phyloP scores from a whole-genome alignment of 2,888 invertebrate species.

The Phortica magna region DNA sequence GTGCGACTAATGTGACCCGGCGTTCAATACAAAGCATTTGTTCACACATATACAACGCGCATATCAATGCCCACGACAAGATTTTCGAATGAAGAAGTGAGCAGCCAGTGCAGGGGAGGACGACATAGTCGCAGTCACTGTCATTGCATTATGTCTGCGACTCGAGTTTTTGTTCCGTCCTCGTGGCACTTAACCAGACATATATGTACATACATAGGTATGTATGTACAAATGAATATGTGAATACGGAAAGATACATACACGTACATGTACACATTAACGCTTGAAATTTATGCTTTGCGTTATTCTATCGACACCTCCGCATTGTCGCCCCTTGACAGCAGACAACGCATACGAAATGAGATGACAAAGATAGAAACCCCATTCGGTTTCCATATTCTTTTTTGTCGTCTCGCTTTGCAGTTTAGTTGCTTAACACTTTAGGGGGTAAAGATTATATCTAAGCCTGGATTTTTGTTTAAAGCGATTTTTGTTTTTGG shows the following conservation, averaged over 20 bases:
- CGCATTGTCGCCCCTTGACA: slow-evolving; percentile 52
- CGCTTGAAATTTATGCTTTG: slow-evolving; percentile 63
- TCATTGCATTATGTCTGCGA: neutral
- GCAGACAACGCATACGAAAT: slow-evolving; percentile 64
- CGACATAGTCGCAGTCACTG: neutral
- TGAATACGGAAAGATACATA: slow-evolving; percentile 27
- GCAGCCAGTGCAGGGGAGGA: neutral
- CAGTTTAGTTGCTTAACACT: neutral
- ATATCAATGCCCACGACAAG: slow-evolving; percentile 3
- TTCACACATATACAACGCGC: slow-evolving; percentile 13
- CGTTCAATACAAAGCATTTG: neutral
- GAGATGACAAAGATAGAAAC: slow-evolving; percentile 43
- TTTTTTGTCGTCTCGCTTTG: neutral
- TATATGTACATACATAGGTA: neutral
- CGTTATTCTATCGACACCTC: slow-evolving; percentile 69
- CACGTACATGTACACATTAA: slow-evolving; percentile 40
- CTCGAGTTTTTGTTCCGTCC: neutral
- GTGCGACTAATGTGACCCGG: neutral
- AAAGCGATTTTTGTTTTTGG: neutral
- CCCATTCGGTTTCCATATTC: neutral
- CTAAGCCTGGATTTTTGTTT: neutral
- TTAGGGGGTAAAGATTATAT: neutral
- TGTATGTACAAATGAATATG: slow-evolving; percentile 28
- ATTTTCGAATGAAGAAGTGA: neutral
- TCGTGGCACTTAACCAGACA: neutral